Evolutionary conservation across 2,888 invertebrate genomes (phyloP), one percentile per base, ranked within the genome.

Genomic region (Sceliomorpha sp.): DNA sequence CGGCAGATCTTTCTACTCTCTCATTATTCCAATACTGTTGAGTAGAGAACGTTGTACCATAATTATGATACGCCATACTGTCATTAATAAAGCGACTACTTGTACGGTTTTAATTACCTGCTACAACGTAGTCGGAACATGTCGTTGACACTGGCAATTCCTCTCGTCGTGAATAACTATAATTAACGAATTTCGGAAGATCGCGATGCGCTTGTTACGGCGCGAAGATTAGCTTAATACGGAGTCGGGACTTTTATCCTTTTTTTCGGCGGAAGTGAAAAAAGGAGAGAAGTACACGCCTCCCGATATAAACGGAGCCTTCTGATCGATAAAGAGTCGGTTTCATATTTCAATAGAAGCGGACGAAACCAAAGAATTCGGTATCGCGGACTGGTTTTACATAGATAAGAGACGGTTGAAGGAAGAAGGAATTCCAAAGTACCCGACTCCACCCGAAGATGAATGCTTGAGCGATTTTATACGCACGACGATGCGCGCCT

Each of bases 381-480:
- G n/a, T n/a, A n/a, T n/a, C n/a, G n/a, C n/a, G n/a, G n/a, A n/a
- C n/a, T n/a, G n/a, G n/a, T n/a, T n/a, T n/a, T n/a, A n/a, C n/a
- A n/a, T n/a, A n/a, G n/a, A n/a, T n/a, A n/a, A n/a, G n/a, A n/a
- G n/a, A n/a, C n/a, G n/a, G n/a, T n/a, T n/a, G n/a, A n/a, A n/a
- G n/a, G n/a, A n/a, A n/a, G n/a, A n/a, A 45, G 40, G 37, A 37
- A 55, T 15, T 39, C 27, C 13, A 20, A 31, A 31, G 26, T 50
- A 63, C 72, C 50, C 45, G 48, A 39, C 50, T 20, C 39, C 44
- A 37, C 44, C 42, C 15, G 56, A 56, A 48, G 58, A 40, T 47
- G 40, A 59, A 47, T 53, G 51, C 42, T 59, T 12, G 29, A 53
- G 31, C 42, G 44, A 60, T 50, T 67, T 55, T 39, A 37, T 47